These are phyloP conservation scores for Elymnias hypermnestra DNA, from an alignment of 1,140 invertebrate species.

Conservation along the genomic window DNA sequence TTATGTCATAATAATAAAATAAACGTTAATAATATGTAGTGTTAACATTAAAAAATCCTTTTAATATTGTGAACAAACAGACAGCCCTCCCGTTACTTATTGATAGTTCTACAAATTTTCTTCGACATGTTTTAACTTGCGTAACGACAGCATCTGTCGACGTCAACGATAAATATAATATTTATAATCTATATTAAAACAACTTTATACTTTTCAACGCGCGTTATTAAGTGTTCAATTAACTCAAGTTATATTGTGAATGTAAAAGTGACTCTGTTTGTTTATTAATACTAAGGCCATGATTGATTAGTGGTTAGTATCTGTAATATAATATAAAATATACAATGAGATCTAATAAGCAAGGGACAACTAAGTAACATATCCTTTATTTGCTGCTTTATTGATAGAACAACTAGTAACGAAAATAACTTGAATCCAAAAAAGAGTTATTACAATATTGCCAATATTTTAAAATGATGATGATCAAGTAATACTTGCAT, in stretches of 20 bases:
- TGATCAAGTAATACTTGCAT: no score
- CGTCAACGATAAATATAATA: not conserved
- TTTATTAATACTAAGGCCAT: no score
- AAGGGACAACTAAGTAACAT: no score
- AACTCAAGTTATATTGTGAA: not conserved
- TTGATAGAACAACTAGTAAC: no score
- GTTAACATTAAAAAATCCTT: not conserved
- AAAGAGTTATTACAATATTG: no score
- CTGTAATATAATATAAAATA: no score
- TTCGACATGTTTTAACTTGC: not conserved
- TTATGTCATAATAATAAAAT: not conserved
- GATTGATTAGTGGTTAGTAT: no score
- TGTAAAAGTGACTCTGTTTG: not conserved
- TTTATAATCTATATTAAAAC: not conserved
- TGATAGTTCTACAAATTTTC: not conserved
- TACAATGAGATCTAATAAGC: no score
- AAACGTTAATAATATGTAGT: not conserved
- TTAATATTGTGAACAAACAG: not conserved
- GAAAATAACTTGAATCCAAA: no score
- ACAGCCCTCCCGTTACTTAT: not conserved
- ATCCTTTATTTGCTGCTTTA: no score
- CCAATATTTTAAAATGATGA: no score
- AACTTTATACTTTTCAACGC: not conserved
- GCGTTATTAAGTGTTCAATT: not conserved
- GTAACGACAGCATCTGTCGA: not conserved